Evolutionary conservation across 2,113 vertebrate genomes (phyloP), one percentile per base, ranked within the genome.

Genomic region (Pseudonaja textilis): DNA sequence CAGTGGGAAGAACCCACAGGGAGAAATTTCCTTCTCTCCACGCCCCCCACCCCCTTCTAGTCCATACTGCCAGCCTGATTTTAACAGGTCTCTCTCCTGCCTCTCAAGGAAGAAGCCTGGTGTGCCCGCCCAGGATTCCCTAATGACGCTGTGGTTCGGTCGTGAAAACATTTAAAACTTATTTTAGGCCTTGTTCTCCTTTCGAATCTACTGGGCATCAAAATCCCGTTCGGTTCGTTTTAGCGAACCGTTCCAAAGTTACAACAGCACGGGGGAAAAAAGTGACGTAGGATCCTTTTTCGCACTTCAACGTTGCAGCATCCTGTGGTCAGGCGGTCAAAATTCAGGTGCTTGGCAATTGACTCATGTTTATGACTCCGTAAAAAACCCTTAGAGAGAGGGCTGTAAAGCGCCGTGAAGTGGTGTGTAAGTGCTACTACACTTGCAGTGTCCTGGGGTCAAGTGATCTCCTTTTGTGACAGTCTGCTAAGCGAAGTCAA

Each of bases 1-100:
- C 96, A 96, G 95, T 97, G 97, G 23, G 87, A 0, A 94, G 93
- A 97, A 85, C 92, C 93, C 95, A 94, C 95, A 85, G 45, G 81
- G 89, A 52, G n/a, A 20, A 93, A 59, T 69, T 90, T 11, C 10
- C 29, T 11, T 12, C 42, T n/a, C n/a, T n/a, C n/a, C n/a, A n/a
- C n/a, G n/a, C 45, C 45, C 45, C 45, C 29, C 4, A 1, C 1
- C 3, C 14, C 57, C 8, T 25, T 8, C 23, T 10, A 25, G 2
- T 59, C 9, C 25, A 25, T 9, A 1, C 7, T 16, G 61, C 29
- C 61, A 39, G n/a, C n/a, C 69, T 20, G 69, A 39, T 20, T 20
- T 69, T 18, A 39, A 74, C 12, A 2, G 85, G 29, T 16, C 3
- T 93, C 34, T 26, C 0, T 29, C 91, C 47, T 20, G n/a, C 20